Evolutionary conservation across 2,888 invertebrate genomes (phyloP).

Genomic region (Lucinisca nassula): DNA sequence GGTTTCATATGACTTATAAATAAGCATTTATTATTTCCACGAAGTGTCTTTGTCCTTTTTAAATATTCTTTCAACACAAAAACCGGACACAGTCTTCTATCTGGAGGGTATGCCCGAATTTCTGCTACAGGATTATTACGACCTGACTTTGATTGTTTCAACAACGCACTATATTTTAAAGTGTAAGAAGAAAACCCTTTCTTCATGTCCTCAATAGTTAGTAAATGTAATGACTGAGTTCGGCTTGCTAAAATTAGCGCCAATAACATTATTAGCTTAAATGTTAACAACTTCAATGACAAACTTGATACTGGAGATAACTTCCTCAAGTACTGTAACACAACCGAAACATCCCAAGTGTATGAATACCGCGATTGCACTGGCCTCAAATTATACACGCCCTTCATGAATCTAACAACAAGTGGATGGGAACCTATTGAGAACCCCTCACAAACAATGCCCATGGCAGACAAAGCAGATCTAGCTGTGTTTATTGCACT

Average conservation of each 20-base stretch:
- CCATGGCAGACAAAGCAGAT: slow-evolving; percentile 9
- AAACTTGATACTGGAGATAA: neutral
- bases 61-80: neutral
- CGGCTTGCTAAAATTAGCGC: neutral
- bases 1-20: slow-evolving; percentile 1
- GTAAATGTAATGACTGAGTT: neutral
- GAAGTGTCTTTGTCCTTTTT: neutral
- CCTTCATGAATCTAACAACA: slow-evolving; percentile 24
- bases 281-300: neutral
- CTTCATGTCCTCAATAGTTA: neutral
- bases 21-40: neutral
- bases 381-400: slow-evolving; percentile 17
- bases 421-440: slow-evolving; percentile 5
- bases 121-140: neutral
- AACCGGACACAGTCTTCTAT: neutral
- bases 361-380: neutral
- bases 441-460: neutral
- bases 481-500: slow-evolving; percentile 33
- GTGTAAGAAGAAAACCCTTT: neutral
- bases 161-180: neutral
- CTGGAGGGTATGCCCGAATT: neutral
- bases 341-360: slow-evolving; percentile 30
- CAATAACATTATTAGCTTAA: neutral
- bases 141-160: neutral
- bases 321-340: neutral